Evolutionary conservation across 2,113 vertebrate species (phyloP).

Genomic region (Pseudolaguvia tuberculata): DNA sequence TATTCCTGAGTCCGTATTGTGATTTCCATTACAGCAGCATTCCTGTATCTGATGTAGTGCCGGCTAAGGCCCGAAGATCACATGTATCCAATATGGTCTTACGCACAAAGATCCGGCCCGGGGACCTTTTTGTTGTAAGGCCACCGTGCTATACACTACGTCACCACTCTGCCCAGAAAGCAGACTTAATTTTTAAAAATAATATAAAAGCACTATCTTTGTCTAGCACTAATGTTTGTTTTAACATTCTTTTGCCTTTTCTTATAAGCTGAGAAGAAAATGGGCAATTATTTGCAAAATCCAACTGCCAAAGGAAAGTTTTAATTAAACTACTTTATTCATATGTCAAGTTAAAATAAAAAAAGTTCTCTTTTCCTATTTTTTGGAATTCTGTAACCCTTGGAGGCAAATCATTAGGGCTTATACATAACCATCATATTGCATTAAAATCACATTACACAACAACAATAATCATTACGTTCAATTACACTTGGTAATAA

Average conservation of each 20-base stretch:
- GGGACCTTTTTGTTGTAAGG: too few species aligned
- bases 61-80: too few species aligned
- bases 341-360: constrained; percentile 53
- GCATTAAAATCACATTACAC: constrained; percentile 82
- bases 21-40: too few species aligned
- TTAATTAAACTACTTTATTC: constrained; percentile 63
- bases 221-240: not conserved
- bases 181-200: constrained; percentile 27
- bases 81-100: too few species aligned
- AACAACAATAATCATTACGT: constrained; percentile 78
- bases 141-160: too few species aligned
- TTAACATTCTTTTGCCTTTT: too few species aligned
- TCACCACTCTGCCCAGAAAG: too few species aligned
- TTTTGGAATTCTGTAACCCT: constrained; percentile 62
- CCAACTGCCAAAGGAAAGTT: constrained; percentile 57
- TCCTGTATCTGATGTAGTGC: too few species aligned
- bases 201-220: not conserved
- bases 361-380: constrained; percentile 51
- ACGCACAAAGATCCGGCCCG: too few species aligned
- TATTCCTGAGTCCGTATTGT: too few species aligned
- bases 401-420: constrained; percentile 73
- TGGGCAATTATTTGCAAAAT: constrained; percentile 50
- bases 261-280: constrained; percentile 38
- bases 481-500: constrained; percentile 78
- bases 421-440: constrained; percentile 75